Base-by-base conservation (phyloP, 2,888 invertebrate genomes). In the Rhingia rostrata region DNA sequence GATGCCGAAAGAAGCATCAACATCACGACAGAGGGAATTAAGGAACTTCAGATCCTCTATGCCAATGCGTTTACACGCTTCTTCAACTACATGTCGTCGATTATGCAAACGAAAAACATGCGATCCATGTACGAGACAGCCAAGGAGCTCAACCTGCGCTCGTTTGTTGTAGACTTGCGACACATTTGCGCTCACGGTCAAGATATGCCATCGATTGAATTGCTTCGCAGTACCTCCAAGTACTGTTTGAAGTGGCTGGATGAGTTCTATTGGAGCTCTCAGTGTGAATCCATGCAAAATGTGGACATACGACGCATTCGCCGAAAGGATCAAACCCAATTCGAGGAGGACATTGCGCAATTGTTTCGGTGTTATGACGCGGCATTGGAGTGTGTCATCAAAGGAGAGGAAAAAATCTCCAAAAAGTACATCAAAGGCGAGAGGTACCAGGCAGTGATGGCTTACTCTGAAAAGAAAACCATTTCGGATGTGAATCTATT, bases 51-150 rank as follows among this genome's bases (percentile, higher is more conserved):
- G 64, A 86, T 86, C 0, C 85, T 89, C 3, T 92, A 91, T 83
- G 88, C 92, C 0, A 89, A 88, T 49, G 90, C 91, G 4, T 90
- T 92, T 37, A 91, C 90, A 0, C 88, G 91, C 3, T 92, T 92
- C 67, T 89, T 90, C 33, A 92, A 92, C 80, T 91, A 90, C 33
- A 92, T 92, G 91, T 91, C 90, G 0, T 91, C 92, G 1, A 91
- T 90, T 6, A 90, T 90, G 87, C 91, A 90, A 64, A 86, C 87
- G 2, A 87, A 89, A 49, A 88, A 87, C 75, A 88, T 88, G 88
- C 88, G 87, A 32, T 89, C 90, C 45, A 92, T 92, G 91, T 92
- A 92, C 53, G 89, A 88, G 0, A 90, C 90, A 0, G 92, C 91
- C 0, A 87, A 87, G 4, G 85, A 90, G 61, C 86, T 92, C 5